A percentile compares a stretch with the other conserved stretches of the same genome.
Evolutionary conservation across 1,140 invertebrate species (phyloP).

Genomic region (Drosophila orena): DNA sequence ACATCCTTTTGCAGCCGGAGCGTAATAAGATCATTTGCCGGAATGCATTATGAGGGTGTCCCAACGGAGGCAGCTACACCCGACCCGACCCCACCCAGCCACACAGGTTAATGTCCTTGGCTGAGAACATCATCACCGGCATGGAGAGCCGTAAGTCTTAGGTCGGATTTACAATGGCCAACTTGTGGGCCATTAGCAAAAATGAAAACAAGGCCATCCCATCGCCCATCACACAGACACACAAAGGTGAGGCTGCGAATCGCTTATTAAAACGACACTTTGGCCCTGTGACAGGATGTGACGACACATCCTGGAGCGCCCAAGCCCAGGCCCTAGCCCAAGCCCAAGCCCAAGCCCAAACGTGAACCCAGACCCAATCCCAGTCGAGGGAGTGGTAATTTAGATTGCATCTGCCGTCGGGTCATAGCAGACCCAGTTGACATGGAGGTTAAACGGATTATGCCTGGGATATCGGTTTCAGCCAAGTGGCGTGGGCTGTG

Average conservation of each 20-base stretch:
- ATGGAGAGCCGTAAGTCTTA: constrained; percentile 63
- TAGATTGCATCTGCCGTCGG: constrained; percentile 61
- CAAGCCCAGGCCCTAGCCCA: constrained; percentile 5
- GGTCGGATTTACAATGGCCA: constrained; percentile 72
- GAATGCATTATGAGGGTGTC: constrained; percentile 25
- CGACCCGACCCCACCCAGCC: neutral
- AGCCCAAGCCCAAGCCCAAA: constrained; percentile 23
- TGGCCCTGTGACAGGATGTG: constrained; percentile 58
- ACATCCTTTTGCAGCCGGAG: neutral
- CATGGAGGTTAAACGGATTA: constrained; percentile 81
- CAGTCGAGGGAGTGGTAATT: constrained; percentile 58
- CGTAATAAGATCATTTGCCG: constrained; percentile 37
- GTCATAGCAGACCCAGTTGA: constrained; percentile 56
- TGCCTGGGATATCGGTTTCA: constrained; percentile 70
- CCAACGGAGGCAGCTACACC: neutral
- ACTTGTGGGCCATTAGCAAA: constrained; percentile 80
- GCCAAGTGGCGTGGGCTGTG: constrained; percentile 45
- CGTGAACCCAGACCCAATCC: neutral
- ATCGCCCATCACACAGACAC: constrained; percentile 18
- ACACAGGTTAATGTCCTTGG: constrained; percentile 57
- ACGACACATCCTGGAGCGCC: constrained; percentile 64
- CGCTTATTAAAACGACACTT: constrained; percentile 81
- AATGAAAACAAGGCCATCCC: constrained; percentile 61
- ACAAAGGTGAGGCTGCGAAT: constrained; percentile 55
- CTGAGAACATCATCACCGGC: constrained; percentile 44